Evolutionary conservation across 2,797 vertebrate species (phyloP).

Genomic region (Chloroceryle amazona): DNA sequence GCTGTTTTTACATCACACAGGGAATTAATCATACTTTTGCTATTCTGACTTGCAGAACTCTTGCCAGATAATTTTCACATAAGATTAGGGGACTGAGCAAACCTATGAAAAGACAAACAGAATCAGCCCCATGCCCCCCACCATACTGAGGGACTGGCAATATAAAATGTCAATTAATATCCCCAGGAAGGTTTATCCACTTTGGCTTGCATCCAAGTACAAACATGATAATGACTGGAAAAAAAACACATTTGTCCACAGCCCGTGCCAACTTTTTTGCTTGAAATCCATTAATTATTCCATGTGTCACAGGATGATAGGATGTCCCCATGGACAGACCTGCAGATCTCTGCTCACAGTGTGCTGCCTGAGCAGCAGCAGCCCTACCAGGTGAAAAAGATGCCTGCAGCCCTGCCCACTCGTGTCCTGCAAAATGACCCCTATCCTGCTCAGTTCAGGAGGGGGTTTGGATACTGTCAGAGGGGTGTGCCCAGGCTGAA

Average conservation of each 20-base stretch:
- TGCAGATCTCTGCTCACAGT: accelerated
- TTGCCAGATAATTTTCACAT: constrained; percentile 22
- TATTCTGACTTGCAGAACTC: constrained; percentile 18
- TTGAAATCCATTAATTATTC: neutral
- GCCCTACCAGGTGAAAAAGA: neutral
- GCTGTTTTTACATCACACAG: constrained; percentile 27
- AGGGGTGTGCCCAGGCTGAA: neutral
- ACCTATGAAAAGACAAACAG: neutral
- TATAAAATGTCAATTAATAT: constrained; percentile 5
- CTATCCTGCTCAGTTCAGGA: neutral
- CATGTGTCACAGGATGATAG: neutral
- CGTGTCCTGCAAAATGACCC: neutral
- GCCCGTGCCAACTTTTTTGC: neutral
- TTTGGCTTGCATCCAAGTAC: constrained; percentile 5
- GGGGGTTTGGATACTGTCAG: neutral
- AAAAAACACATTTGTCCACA: neutral
- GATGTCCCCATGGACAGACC: neutral
- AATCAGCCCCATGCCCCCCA: accelerated
- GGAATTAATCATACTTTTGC: constrained; percentile 38
- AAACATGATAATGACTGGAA: constrained; percentile 26
- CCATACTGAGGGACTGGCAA: neutral
- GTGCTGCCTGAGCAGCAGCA: neutral
- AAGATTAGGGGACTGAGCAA: constrained; percentile 13
- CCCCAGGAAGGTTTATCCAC: constrained; percentile 9
- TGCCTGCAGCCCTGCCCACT: neutral